phyloP scores from a whole-genome alignment of 2,797 vertebrate species.

The Gouania willdenowi region DNA sequence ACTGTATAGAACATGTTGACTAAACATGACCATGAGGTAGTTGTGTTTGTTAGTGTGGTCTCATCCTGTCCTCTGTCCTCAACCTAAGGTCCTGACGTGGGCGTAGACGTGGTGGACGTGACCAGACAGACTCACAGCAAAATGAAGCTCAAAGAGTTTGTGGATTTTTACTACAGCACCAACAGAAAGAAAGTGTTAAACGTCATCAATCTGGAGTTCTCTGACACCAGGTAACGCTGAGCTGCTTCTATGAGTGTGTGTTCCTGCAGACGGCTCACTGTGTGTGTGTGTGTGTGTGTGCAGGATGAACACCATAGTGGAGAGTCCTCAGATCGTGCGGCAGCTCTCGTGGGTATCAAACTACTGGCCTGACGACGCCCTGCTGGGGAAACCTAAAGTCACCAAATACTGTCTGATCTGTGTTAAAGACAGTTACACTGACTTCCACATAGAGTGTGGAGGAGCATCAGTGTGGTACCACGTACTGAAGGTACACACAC shows the following conservation, averaged over 20 bases:
- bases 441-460: conserved; percentile 96
- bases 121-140: conserved; percentile 94
- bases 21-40: too few species aligned
- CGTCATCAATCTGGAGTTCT: conserved; percentile 94
- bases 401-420: conserved; percentile 98
- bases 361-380: conserved; percentile 93
- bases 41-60: too few species aligned
- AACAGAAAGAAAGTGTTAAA: conserved; percentile 96
- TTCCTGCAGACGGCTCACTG: too few species aligned
- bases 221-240: conserved; percentile 83
- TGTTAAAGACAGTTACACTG: conserved; percentile 97
- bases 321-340: conserved; percentile 93
- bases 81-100: conserved; percentile 84
- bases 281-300: conserved; percentile 16
- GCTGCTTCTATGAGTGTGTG: too few species aligned
- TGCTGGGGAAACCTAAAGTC: conserved; percentile 95
- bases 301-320: conserved; percentile 95
- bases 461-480: conserved; percentile 97
- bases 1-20: too few species aligned
- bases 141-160: conserved; percentile 99
- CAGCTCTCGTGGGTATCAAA: conserved; percentile 95
- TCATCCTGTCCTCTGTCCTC: background rate
- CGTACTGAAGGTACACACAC: conserved; percentile 84
- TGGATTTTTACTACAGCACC: conserved; percentile 98
- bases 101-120: conserved; percentile 91